These are phyloP conservation scores for Cheilosia scutellata DNA, from an alignment of 2,888 invertebrate species.

Conservation along the genomic window DNA sequence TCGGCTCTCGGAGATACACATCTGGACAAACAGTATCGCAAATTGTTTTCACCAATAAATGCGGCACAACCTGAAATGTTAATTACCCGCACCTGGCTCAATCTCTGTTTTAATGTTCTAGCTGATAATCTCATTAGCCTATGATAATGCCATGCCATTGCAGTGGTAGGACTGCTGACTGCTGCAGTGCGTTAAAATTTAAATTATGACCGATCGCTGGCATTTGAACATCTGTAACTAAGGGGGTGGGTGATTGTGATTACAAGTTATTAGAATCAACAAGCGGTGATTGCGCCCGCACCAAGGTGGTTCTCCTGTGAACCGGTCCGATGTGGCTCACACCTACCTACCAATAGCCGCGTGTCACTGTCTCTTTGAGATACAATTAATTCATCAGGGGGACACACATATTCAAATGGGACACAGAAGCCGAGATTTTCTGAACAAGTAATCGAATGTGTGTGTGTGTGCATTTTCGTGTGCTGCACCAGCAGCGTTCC, in stretches of 20 bases:
- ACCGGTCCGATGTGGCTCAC: not conserved
- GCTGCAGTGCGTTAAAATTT: not conserved
- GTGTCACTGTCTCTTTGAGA: not conserved
- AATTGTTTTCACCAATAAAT: slow-evolving; percentile 23
- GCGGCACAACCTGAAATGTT: slow-evolving; percentile 50
- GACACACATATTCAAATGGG: not conserved
- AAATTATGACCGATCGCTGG: slow-evolving; percentile 34
- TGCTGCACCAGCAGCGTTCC: not conserved
- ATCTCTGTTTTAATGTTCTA: not conserved
- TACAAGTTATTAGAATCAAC: not conserved
- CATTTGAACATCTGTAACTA: slow-evolving; percentile 42
- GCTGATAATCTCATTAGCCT: slow-evolving; percentile 27
- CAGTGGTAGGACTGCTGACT: slow-evolving; percentile 6
- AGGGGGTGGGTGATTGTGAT: not conserved
- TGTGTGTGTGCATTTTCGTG: not conserved
- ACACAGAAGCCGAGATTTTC: not conserved
- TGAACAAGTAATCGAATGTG: not conserved
- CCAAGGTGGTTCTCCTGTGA: not conserved
- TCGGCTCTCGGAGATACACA: not conserved
- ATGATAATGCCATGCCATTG: slow-evolving; percentile 25
- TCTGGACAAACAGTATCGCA: slow-evolving; percentile 34
- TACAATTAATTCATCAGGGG: not conserved
- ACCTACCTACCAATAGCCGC: not conserved
- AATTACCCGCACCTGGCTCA: slow-evolving; percentile 58
- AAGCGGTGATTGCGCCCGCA: not conserved